These are phyloP conservation scores for Lypha dubia DNA, from an alignment of 2,888 invertebrate species.

Conservation along the genomic window DNA sequence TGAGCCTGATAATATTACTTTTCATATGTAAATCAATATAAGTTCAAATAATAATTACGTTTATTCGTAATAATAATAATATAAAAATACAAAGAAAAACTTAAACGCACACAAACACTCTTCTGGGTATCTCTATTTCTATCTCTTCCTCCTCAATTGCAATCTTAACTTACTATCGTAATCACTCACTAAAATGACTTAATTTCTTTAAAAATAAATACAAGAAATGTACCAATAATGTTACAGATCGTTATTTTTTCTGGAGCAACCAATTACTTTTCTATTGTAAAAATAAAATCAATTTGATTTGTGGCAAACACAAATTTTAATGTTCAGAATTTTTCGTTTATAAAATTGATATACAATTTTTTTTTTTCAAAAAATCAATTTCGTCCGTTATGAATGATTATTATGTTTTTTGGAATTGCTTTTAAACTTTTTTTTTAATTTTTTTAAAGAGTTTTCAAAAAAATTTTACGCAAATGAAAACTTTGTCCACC, in stretches of 20 bases:
- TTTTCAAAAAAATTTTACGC: constrained; percentile 39
- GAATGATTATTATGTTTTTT: constrained; percentile 19
- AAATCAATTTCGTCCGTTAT: neutral
- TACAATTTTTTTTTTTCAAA: constrained; percentile 18
- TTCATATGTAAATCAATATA: no score
- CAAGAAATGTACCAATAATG: constrained; percentile 16
- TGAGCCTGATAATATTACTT: no score
- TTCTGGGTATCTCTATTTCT: no score
- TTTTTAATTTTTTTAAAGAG: neutral
- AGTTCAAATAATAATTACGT: no score
- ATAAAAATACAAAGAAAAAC: no score
- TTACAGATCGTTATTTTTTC: neutral
- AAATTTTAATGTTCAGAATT: no score
- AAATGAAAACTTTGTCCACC: constrained; percentile 11
- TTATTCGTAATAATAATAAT: no score
- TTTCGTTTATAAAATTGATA: constrained; percentile 20
- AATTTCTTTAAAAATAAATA: constrained; percentile 20
- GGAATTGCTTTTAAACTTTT: constrained; percentile 28
- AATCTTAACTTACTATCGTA: constrained; percentile 6
- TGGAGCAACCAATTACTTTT: constrained; percentile 2
- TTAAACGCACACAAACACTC: neutral
- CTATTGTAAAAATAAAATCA: neutral
- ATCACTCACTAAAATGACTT: neutral
- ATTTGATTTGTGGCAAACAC: constrained; percentile 6
- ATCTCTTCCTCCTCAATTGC: neutral